A percentile compares a stretch with the other conserved stretches of the same genome.
Evolutionary conservation across 2,797 vertebrate genomes (phyloP).

Genomic region (Ceryle rudis): DNA sequence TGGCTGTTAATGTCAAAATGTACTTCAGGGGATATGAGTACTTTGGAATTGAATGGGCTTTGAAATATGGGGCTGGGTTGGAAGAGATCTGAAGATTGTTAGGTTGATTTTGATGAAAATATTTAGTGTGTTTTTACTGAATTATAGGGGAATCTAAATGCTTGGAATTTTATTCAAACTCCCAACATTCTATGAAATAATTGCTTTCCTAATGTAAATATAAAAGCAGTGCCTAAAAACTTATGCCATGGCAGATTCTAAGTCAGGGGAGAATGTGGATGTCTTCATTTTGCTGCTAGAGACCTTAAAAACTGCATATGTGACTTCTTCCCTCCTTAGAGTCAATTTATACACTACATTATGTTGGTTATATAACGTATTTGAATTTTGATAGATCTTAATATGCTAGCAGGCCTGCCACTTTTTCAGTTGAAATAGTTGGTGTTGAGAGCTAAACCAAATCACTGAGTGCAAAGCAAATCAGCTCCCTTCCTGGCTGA

Average conservation of each 20-base stretch:
- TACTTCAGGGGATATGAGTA: accelerated
- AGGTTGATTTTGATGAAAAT: neutral
- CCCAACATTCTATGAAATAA: neutral
- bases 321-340: neutral
- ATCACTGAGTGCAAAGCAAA: neutral
- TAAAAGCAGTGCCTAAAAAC: neutral
- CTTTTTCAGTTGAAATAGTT: neutral
- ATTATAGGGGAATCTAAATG: neutral
- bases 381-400: slow-evolving; percentile 9
- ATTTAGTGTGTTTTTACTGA: neutral
- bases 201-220: neutral
- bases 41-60: neutral
- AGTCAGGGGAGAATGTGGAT: neutral
- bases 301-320: neutral
- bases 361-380: neutral
- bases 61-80: neutral
- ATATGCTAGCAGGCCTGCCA: neutral
- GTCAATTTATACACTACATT: neutral
- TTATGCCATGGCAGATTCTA: neutral
- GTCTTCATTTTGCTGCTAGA: neutral
- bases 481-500: neutral
- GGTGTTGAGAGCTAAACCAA: neutral
- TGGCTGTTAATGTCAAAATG: neutral
- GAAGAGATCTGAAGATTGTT: neutral
- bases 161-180: neutral